Evolutionary conservation across 2,113 vertebrate genomes (phyloP), one percentile per base, ranked within the genome.

Genomic region (Ranitomeya imitator): DNA sequence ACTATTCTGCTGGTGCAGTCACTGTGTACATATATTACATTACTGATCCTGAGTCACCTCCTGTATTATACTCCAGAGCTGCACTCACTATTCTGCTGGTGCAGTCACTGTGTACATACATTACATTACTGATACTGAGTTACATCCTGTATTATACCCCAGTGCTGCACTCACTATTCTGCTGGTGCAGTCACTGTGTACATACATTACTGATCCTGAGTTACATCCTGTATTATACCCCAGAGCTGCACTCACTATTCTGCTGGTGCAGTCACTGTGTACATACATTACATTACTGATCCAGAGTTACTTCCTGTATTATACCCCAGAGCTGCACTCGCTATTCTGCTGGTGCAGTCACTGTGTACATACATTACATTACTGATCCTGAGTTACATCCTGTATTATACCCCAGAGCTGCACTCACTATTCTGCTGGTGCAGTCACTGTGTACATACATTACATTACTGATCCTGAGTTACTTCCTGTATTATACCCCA

Each of bases 41-140:
- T 63, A 63, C 61, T 63, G 61, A 65, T 65, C 63, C 21, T n/a
- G 63, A n/a, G 19, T 65, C n/a, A 65, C 8, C n/a, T 65, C 63
- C 63, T 65, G 63, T 65, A 65, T 65, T 65, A 65, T 65, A 65
- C 63, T n/a, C 19, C 63, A 65, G 63, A 65, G 63, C 63, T n/a
- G 19, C 21, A 65, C 1, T 65, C 63, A 65, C 21, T n/a, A 65
- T n/a, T 65, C 63, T 65, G 63, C 21, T 65, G 63, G 26, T 31
- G 26, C 26, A 31, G 26, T 31, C 26, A 31, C 26, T 31, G 1
- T 31, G 26, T 31, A 31, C 26, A 31, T 2, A 31, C 26, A 31
- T 31, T 31, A 65, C 63, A 18, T 65, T 63, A 63, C 61, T 63
- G 61, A 65, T 65, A 21, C 21, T n/a, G 63, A n/a, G 19, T 65